Evolutionary conservation across 1,140 invertebrate genomes (phyloP), one percentile per base, ranked within the genome.

Genomic region (Pogonomyrmex barbatus): DNA sequence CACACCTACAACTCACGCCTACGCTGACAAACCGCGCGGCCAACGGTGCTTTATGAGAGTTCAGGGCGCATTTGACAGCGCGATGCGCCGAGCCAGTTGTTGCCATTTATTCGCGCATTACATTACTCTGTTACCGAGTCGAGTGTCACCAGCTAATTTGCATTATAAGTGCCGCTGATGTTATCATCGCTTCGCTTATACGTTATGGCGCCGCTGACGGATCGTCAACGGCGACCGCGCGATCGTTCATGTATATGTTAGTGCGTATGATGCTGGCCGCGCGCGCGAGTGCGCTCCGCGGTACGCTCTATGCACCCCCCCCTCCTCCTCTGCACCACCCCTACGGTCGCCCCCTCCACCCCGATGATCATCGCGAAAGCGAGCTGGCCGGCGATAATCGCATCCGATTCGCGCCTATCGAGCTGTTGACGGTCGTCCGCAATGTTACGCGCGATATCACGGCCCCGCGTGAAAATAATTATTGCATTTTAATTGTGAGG

Each of bases 31-130:
- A 89, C 82, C 87, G 87, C 86, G 92, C 90, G 87, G 85, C 90
- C 90, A 90, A 89, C 93, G 88, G 91, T 93, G 93, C 91, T 95
- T 95, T 95, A 95, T 94, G 94, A 91, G 94, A 95, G 93, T 95
- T 94, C 91, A 91, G 93, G 89, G 90, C 92, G 94, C 90, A 93
- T 95, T 95, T 95, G 93, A 94, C 94, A 95, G 91, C 87, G 91
- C 87, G 71, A 90, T 87, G 87, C 86, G 52, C 85, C 88, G 87
- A 83, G 88, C 94, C 94, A 95, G 94, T 95, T 95, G 94, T 95
- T 95, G 94, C 94, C 94, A 95, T 95, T 95, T 95, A 95, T 95
- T 95, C 92, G 92, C 93, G 92, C 94, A 95, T 95, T 94, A 95
- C 94, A 95, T 94, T 94, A 94, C 94, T 93, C 94, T 92, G 94